phyloP scores from a whole-genome alignment of 2,888 invertebrate genomes.

The Drosophila testacea region DNA sequence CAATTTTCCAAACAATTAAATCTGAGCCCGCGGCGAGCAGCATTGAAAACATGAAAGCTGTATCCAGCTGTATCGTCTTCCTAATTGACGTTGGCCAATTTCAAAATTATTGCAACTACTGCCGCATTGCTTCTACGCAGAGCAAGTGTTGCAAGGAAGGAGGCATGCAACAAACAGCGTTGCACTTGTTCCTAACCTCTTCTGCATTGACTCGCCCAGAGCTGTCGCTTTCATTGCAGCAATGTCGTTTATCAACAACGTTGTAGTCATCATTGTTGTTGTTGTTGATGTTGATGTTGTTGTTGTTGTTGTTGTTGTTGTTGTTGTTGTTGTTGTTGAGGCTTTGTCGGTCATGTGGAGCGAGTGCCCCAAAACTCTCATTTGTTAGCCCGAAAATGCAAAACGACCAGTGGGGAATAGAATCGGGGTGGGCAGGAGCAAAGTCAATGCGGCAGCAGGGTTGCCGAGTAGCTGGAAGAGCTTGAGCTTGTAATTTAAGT shows the following conservation, averaged over 20 bases:
- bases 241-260: conserved; percentile 53
- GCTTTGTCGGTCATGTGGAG: conserved; percentile 50
- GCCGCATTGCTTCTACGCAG: conserved; percentile 16
- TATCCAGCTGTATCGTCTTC: conserved; percentile 5
- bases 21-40: conserved; percentile 21
- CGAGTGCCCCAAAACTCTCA: conserved; percentile 48
- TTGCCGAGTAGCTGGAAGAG: conserved; percentile 5
- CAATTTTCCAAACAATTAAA: conserved; percentile 75
- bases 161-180: conserved; percentile 2
- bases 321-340: not conserved
- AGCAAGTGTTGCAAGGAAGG: conserved; percentile 1
- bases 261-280: conserved; percentile 18
- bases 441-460: conserved; percentile 15
- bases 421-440: not conserved
- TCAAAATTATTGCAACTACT: conserved; percentile 70
- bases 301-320: conserved; percentile 20
- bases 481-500: not conserved
- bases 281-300: conserved; percentile 2
- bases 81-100: conserved; percentile 69
- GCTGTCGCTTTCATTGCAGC: conserved; percentile 60
- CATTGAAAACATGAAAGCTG: conserved; percentile 4
- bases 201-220: conserved; percentile 27
- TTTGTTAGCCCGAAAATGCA: conserved; percentile 61
- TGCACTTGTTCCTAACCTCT: not conserved
- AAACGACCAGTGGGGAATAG: conserved; percentile 57